Base-by-base conservation (phyloP, 2,113 vertebrate genomes). In the Colinus virginianus region DNA sequence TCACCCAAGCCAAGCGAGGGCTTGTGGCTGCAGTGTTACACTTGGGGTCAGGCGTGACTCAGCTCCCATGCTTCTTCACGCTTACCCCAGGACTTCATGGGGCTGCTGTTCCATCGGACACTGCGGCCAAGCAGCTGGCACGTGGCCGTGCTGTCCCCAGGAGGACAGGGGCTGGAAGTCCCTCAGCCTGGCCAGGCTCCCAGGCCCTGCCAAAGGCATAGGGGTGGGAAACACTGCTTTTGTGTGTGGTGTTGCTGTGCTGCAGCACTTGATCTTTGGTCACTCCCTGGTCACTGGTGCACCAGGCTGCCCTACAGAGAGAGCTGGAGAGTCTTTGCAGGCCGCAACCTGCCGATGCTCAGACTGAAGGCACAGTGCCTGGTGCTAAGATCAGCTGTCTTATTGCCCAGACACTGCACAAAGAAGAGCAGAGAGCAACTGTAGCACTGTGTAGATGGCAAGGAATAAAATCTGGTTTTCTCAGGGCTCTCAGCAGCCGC, bases 291-390 rank as follows among this genome's bases (percentile, higher is more conserved):
- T 4, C 43, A 78, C 48, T 1, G 1, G 18, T 14, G 18, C 49
- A 26, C 38, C 62, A 58, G 77, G 32, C 64, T 64, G 22, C 51
- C 36, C 45, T 32, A 36, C 7, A 63, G 15, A 42, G 8, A 61
- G 55, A 76, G 12, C 13, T 30, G 70, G 28, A 63, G 20, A 45
- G 7, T 16, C n/a, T 61, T 76, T 13, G 8, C 16, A 30, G 10
- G 36, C 46, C 74, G 82, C 90, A 59, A 83, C 20, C 11, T 0
- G 0, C 1, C 0, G 8, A 7, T 30, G 26, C 9, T 10, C 19
- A 82, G 40, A 68, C 81, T 48, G 64, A 72, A 68, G 56, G 32
- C 10, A 19, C 7, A 63, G 67, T 16, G 30, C 43, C 0, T 48
- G 58, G 58, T 0, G 3, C 30, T 72, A 15, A 9, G 18, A 1